A percentile compares a stretch with the other conserved stretches of the same genome.
phyloP scores from a whole-genome alignment of 2,888 invertebrate species.

The Drosophila kokeensis region DNA sequence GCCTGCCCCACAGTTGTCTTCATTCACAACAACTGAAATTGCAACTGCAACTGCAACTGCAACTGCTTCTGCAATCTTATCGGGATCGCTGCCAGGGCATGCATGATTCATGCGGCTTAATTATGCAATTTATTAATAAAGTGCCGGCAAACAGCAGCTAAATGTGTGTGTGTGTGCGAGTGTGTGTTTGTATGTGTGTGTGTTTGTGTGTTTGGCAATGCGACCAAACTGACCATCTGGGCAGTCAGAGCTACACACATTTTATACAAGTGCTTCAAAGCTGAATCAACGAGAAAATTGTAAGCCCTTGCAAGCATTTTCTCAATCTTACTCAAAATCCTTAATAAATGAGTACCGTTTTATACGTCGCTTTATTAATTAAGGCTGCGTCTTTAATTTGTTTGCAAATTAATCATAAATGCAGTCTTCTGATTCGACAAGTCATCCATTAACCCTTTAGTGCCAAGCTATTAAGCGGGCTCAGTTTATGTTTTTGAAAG shows the following conservation, averaged over 20 bases:
- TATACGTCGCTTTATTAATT: background rate
- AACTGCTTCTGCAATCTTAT: slow-evolving; percentile 48
- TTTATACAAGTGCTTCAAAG: background rate
- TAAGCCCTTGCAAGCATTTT: background rate
- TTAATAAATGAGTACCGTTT: background rate
- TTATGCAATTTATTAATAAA: slow-evolving; percentile 79
- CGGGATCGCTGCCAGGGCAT: slow-evolving; percentile 23
- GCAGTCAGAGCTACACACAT: background rate
- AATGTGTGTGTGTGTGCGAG: background rate
- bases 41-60: slow-evolving; percentile 21
- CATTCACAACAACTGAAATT: slow-evolving; percentile 28
- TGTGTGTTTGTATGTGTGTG: background rate
- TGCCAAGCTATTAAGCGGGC: background rate
- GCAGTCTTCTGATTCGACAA: background rate
- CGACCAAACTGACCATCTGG: slow-evolving; percentile 24
- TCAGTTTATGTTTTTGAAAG: background rate
- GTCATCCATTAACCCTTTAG: background rate
- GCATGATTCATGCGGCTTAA: slow-evolving; percentile 63
- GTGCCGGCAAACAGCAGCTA: slow-evolving; percentile 8
- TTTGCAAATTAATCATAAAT: background rate
- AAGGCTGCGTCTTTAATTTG: background rate
- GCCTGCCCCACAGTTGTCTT: slow-evolving; percentile 22
- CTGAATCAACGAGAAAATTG: background rate
- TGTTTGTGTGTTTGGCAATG: slow-evolving; percentile 1
- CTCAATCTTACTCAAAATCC: background rate